Evolutionary conservation across 2,888 invertebrate species (phyloP).

Genomic region (Acrobasis consociella): DNA sequence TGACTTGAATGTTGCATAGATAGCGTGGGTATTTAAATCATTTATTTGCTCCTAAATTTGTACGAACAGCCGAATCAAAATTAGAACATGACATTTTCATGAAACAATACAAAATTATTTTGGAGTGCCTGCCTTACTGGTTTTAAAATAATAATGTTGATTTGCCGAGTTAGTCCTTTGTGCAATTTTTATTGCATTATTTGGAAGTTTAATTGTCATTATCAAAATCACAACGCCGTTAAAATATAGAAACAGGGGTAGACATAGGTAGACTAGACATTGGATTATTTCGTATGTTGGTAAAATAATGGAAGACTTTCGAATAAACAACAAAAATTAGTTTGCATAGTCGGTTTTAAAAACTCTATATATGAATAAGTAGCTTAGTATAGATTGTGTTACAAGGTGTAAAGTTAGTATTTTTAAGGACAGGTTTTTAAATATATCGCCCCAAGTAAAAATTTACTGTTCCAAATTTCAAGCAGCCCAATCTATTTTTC

Average conservation of each 20-base stretch:
- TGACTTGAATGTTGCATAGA: conserved; percentile 22
- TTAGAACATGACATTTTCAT: not conserved
- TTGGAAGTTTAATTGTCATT: conserved; percentile 30
- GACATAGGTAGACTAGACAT: conserved; percentile 21
- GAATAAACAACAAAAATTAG: conserved; percentile 19
- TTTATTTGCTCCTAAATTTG: conserved; percentile 55
- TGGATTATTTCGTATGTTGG: conserved; percentile 10
- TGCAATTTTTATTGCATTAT: conserved; percentile 27
- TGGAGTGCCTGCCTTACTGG: conserved; percentile 26
- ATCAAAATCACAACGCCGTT: conserved; percentile 34
- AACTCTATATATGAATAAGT: no score
- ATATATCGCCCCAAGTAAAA: no score
- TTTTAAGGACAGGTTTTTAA: no score
- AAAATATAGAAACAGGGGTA: conserved; percentile 20
- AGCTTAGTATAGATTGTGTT: not conserved
- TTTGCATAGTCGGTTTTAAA: no score
- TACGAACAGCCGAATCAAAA: conserved; percentile 39
- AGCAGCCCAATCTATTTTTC: no score
- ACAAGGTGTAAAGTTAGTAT: no score
- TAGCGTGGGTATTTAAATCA: conserved; percentile 38
- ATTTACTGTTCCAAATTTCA: no score
- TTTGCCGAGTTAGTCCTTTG: conserved; percentile 29
- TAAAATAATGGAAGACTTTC: conserved; percentile 34
- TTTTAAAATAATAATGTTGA: conserved; percentile 25
- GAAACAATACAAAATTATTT: not conserved